Evolutionary conservation across 2,113 vertebrate species (phyloP).

Genomic region (Nipponia nippon): DNA sequence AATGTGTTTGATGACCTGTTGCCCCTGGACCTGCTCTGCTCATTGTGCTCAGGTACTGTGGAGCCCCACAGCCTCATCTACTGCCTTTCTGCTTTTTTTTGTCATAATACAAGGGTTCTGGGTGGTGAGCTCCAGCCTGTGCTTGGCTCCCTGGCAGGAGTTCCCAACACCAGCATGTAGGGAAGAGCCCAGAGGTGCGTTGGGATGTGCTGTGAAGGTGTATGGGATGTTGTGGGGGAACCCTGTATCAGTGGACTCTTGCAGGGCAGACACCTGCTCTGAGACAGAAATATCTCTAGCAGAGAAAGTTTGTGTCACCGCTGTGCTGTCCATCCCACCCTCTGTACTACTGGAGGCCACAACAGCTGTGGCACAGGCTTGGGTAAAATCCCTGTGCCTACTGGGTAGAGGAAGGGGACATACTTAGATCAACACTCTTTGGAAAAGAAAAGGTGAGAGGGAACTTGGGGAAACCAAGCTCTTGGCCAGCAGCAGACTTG

Average conservation of each 20-base stretch:
- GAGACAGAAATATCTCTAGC: not conserved
- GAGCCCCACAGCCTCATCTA: not conserved
- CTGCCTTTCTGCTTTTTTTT: too few relatives aligned
- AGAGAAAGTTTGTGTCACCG: not conserved
- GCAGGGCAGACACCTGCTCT: not conserved
- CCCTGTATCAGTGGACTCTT: rapidly evolving
- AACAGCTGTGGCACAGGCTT: not conserved
- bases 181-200: not conserved
- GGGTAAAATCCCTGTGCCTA: not conserved
- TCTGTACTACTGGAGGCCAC: rapidly evolving
- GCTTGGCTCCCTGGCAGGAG: not conserved
- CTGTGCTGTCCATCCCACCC: not conserved
- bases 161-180: rapidly evolving
- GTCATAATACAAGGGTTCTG: not conserved
- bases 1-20: not conserved
- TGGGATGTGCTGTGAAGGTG: not conserved
- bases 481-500: too few relatives aligned
- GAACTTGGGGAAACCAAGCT: not conserved
- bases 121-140: not conserved
- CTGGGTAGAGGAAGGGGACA: not conserved
- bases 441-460: not conserved
- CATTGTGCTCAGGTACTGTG: rapidly evolving
- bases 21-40: not conserved
- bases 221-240: not conserved
- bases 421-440: not conserved